These are phyloP conservation scores for Tineola bisselliella DNA, from an alignment of 2,888 invertebrate genomes.

Conservation along the genomic window DNA sequence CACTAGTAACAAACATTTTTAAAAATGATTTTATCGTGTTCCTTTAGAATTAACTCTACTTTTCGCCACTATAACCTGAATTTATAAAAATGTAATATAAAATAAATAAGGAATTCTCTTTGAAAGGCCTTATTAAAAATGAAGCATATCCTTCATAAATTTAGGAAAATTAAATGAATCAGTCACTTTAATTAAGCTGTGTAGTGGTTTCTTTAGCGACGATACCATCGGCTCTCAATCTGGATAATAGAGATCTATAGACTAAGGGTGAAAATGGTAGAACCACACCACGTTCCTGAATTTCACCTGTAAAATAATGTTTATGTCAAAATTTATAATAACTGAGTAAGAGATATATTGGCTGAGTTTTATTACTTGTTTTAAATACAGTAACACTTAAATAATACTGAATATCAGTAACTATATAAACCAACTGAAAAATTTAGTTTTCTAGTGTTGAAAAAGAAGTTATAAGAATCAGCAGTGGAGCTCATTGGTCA, in stretches of 20 bases:
- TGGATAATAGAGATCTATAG: constrained; percentile 89
- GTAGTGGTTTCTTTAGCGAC: constrained; percentile 44
- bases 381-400: not conserved
- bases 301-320: constrained; percentile 77
- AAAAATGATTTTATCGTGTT: no score
- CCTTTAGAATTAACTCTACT: no score
- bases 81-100: no score
- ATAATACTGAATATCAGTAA: no score
- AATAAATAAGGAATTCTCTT: no score
- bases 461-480: no score
- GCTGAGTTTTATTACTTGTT: not conserved
- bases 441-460: no score
- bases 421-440: no score
- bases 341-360: not conserved
- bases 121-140: not conserved
- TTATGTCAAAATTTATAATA: no score
- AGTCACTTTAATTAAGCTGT: constrained; percentile 25
- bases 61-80: no score
- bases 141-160: not conserved
- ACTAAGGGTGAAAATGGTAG: constrained; percentile 92
- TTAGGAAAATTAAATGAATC: not conserved
- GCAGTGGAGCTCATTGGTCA: no score
- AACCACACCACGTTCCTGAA: constrained; percentile 93
- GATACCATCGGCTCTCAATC: constrained; percentile 88
- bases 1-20: no score